Evolutionary conservation across 1,140 invertebrate species (phyloP).

Genomic region (Pachypsylla venusta): DNA sequence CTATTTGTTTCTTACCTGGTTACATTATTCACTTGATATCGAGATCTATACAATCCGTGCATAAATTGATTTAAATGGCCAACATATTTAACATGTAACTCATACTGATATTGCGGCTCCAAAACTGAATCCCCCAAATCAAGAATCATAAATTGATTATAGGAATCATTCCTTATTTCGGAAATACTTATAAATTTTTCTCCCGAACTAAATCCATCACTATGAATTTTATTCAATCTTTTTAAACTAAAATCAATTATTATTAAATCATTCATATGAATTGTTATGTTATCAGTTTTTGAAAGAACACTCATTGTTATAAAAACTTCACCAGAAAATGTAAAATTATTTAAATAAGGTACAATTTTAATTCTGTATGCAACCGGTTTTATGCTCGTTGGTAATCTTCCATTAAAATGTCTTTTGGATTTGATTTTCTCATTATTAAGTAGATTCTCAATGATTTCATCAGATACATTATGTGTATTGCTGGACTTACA

Average conservation of each 20-base stretch:
- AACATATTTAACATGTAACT: neutral
- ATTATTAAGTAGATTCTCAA: neutral
- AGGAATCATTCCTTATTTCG: neutral
- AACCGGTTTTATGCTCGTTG: neutral
- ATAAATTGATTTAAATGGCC: neutral
- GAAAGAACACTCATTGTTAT: neutral
- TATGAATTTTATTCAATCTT: no score
- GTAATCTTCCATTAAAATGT: neutral
- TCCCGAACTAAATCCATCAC: no score
- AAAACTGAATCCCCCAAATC: neutral
- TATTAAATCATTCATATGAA: neutral
- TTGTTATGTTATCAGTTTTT: neutral
- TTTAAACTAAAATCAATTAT: no score
- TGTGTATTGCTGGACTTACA: neutral
- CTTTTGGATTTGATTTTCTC: neutral
- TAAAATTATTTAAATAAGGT: neutral
- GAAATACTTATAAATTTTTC: no score
- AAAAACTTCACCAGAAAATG: neutral
- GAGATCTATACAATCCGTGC: neutral
- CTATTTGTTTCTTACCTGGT: neutral
- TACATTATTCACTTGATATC: neutral
- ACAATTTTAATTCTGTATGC: neutral
- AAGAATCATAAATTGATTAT: neutral
- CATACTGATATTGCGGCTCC: neutral
- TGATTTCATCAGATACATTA: neutral